A percentile compares a stretch with the other conserved stretches of the same genome.
These are phyloP conservation scores for Manduca sexta DNA, from an alignment of 1,140 invertebrate genomes.

Conservation along the genomic window DNA sequence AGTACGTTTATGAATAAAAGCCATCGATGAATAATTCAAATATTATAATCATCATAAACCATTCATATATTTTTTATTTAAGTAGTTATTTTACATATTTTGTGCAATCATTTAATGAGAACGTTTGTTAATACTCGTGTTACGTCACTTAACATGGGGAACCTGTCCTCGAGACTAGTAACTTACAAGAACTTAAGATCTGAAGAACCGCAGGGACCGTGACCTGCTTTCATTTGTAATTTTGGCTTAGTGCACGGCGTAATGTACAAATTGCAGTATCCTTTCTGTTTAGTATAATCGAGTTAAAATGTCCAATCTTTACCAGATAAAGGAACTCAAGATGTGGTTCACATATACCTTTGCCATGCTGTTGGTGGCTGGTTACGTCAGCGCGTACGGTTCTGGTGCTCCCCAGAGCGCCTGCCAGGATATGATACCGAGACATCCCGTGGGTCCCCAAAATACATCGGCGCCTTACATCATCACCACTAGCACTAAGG, in stretches of 20 bases:
- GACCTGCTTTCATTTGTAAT: slow-evolving; percentile 29
- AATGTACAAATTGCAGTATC: neutral
- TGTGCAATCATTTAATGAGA: slow-evolving; percentile 34
- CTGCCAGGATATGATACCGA: slow-evolving; percentile 71
- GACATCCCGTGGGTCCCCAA: slow-evolving; percentile 64
- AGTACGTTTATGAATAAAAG: no score
- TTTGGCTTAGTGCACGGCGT: neutral
- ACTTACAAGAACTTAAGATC: slow-evolving; percentile 38
- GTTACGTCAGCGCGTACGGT: slow-evolving; percentile 47
- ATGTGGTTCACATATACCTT: slow-evolving; percentile 37
- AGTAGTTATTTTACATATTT: slow-evolving; percentile 31
- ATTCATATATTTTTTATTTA: slow-evolving; percentile 2
- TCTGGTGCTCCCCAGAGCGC: slow-evolving; percentile 66
- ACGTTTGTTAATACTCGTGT: slow-evolving; percentile 30
- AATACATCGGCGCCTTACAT: slow-evolving; percentile 59
- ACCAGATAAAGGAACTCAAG: slow-evolving; percentile 28
- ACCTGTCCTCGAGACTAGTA: slow-evolving; percentile 36
- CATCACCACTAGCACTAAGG: slow-evolving; percentile 50
- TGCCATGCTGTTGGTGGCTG: slow-evolving; percentile 31
- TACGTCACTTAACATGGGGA: slow-evolving; percentile 31
- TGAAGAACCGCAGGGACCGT: slow-evolving; percentile 52
- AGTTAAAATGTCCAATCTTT: neutral
- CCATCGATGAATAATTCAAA: neutral
- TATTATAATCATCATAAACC: neutral
- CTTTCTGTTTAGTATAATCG: slow-evolving; percentile 3